Conservation (phyloP, 1,140 invertebrate species). For the Drosophila leontia region DNA sequence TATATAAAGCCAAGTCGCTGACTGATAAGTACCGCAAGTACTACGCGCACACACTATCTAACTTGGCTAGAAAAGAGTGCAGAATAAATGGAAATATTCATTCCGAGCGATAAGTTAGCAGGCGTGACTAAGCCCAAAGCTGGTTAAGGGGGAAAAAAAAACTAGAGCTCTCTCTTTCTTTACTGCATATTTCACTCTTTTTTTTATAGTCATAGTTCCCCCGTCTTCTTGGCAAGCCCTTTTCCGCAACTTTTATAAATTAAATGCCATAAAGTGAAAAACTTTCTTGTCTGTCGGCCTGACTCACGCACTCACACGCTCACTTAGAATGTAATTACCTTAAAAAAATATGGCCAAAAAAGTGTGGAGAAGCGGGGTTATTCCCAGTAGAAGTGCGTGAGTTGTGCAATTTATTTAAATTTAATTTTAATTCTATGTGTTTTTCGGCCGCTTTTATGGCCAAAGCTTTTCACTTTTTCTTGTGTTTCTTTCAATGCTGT, state of each 20-base stretch:
- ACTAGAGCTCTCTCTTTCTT: slow-evolving; percentile 31
- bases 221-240: slow-evolving; percentile 45
- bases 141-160: slow-evolving; percentile 39
- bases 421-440: slow-evolving; percentile 75
- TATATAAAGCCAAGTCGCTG: slow-evolving; percentile 54
- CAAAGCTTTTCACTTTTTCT: slow-evolving; percentile 60
- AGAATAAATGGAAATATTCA: slow-evolving; percentile 48
- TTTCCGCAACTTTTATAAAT: slow-evolving; percentile 56
- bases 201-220: slow-evolving; percentile 12
- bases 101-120: slow-evolving; percentile 71
- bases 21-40: slow-evolving; percentile 41
- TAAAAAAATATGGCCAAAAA: slow-evolving; percentile 60
- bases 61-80: slow-evolving; percentile 10
- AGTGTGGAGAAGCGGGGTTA: background rate
- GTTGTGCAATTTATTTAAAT: slow-evolving; percentile 80
- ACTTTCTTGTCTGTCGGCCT: slow-evolving; percentile 65
- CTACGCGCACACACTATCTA: slow-evolving; percentile 42
- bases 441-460: slow-evolving; percentile 51
- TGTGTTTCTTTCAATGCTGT: background rate
- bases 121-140: slow-evolving; percentile 55
- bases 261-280: slow-evolving; percentile 73
- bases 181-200: slow-evolving; percentile 13
- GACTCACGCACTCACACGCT: slow-evolving; percentile 69
- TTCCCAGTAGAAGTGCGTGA: slow-evolving; percentile 63
- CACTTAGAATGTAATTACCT: slow-evolving; percentile 79